These are phyloP conservation scores for Orthosia gracilis DNA, from an alignment of 2,888 invertebrate species.

Conservation along the genomic window DNA sequence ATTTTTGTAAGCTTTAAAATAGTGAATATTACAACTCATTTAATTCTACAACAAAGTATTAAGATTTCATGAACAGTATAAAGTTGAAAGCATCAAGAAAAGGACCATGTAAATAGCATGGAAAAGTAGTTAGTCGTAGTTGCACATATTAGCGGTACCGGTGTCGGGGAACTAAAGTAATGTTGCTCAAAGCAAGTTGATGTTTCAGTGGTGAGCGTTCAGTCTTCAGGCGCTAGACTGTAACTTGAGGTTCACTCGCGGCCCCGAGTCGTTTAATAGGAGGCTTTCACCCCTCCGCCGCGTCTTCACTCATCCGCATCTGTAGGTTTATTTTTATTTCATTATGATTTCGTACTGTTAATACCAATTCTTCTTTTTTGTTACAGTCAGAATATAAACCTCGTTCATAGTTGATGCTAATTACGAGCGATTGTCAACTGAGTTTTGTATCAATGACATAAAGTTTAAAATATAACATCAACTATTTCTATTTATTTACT, in stretches of 20 bases:
- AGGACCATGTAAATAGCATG: conserved; percentile 59
- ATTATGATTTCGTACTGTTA: conserved; percentile 75
- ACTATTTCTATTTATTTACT: neutral
- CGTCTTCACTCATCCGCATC: conserved; percentile 85
- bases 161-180: conserved; percentile 78
- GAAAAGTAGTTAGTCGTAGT: conserved; percentile 58
- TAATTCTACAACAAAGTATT: neutral
- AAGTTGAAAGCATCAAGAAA: neutral
- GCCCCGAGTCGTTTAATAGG: conserved; percentile 82
- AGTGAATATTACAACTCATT: neutral
- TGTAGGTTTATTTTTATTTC: conserved; percentile 87
- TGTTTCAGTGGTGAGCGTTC: conserved; percentile 90
- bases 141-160: conserved; percentile 79
- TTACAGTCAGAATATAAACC: neutral
- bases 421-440: neutral
- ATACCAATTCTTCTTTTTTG: conserved; percentile 56
- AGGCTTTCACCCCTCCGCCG: conserved; percentile 87
- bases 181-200: conserved; percentile 85
- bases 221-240: conserved; percentile 88
- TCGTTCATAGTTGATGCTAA: neutral
- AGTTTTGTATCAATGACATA: neutral
- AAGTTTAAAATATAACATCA: neutral
- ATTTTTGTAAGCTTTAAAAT: no score
- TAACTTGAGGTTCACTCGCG: conserved; percentile 79
- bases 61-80: conserved; percentile 22